These are phyloP conservation scores for Drosophila bunnanda DNA, from an alignment of 2,888 invertebrate species.

Conservation along the genomic window DNA sequence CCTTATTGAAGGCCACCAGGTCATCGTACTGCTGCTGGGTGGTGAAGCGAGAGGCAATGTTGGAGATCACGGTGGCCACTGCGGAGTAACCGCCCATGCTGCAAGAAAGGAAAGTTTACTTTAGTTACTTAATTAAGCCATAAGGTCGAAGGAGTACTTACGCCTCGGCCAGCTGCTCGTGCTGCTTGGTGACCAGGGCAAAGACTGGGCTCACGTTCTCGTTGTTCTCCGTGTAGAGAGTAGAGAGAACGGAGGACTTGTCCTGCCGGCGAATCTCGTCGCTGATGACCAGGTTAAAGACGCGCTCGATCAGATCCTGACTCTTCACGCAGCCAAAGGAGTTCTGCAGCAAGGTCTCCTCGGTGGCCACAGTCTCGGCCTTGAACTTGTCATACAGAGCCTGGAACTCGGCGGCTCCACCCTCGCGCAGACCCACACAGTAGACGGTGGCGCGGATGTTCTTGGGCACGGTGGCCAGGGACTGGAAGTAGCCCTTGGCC, in stretches of 20 bases:
- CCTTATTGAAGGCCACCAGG: constrained; percentile 69
- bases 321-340: constrained; percentile 89
- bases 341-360: constrained; percentile 88
- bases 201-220: constrained; percentile 86
- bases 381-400: constrained; percentile 88
- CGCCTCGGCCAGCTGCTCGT: constrained; percentile 69
- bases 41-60: constrained; percentile 82
- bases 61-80: constrained; percentile 81
- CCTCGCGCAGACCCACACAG: constrained; percentile 90
- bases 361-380: constrained; percentile 87
- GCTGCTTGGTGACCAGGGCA: constrained; percentile 84
- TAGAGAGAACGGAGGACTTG: constrained; percentile 81
- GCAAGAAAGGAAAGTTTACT: neutral
- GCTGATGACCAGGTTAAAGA: constrained; percentile 85
- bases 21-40: constrained; percentile 67
- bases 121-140: neutral
- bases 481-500: constrained; percentile 84
- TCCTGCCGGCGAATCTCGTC: constrained; percentile 83
- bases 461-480: constrained; percentile 83
- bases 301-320: constrained; percentile 85
- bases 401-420: constrained; percentile 87
- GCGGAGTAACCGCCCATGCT: constrained; percentile 80
- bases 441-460: constrained; percentile 90
- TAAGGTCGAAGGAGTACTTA: constrained; percentile 61
- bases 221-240: constrained; percentile 86